Conservation (phyloP, 2,797 vertebrate species). For the Allenopithecus nigroviridis region DNA sequence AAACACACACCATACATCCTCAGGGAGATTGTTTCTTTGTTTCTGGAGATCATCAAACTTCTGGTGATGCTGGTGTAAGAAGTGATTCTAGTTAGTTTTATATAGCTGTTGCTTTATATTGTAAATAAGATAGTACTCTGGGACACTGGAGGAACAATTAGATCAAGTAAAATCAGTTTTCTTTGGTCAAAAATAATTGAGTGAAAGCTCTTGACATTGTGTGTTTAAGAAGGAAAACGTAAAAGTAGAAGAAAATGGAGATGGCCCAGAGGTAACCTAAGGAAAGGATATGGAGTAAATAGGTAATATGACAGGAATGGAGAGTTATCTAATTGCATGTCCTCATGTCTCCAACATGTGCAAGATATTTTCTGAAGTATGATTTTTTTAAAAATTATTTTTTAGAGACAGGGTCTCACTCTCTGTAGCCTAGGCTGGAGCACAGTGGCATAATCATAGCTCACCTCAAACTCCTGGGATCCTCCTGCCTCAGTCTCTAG, state of each 20-base stretch:
- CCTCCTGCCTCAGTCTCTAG: neutral
- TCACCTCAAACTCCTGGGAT: neutral
- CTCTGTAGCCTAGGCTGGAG: neutral
- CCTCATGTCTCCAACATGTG: neutral
- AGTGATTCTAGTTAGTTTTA: neutral
- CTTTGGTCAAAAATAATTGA: neutral
- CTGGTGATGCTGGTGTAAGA: neutral
- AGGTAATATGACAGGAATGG: neutral
- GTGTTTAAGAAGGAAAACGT: neutral
- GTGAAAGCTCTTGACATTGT: neutral
- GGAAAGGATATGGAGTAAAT: neutral
- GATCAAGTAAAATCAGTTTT: neutral
- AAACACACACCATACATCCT: neutral
- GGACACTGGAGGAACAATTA: neutral
- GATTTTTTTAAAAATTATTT: neutral
- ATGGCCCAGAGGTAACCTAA: neutral
- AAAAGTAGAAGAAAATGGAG: neutral
- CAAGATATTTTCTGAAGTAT: slow-evolving; percentile 1
- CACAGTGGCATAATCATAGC: neutral
- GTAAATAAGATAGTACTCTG: neutral
- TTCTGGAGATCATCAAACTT: neutral
- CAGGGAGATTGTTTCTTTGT: neutral
- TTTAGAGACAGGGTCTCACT: neutral
- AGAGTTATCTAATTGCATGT: neutral
- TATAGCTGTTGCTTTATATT: neutral